Conservation (phyloP, 2,888 invertebrate genomes). For the Cyclophora punctaria region DNA sequence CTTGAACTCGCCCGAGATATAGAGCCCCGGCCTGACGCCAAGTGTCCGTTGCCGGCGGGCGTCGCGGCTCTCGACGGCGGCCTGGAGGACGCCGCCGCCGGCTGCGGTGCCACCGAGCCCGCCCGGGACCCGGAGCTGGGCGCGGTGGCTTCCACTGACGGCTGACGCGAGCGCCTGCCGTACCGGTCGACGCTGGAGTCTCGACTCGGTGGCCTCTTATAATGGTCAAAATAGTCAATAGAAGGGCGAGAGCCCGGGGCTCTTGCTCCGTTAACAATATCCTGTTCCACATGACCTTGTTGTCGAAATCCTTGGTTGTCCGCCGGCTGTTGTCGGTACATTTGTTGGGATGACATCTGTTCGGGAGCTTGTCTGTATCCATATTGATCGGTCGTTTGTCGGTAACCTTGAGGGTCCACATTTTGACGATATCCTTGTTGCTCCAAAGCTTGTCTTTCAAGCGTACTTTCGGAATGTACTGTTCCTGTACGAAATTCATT, state of each 20-base stretch:
- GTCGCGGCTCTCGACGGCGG: constrained; percentile 70
- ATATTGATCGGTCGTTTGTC: constrained; percentile 51
- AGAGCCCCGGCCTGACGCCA: constrained; percentile 77
- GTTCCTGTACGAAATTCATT: constrained; percentile 56
- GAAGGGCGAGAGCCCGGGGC: constrained; percentile 70
- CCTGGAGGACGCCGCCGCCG: constrained; percentile 79
- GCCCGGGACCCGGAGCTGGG: constrained; percentile 77
- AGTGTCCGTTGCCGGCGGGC: constrained; percentile 78
- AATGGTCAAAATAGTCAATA: constrained; percentile 95
- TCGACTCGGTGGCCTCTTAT: constrained; percentile 91
- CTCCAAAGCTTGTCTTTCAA: constrained; percentile 37
- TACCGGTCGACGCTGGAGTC: constrained; percentile 90
- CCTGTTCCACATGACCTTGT: constrained; percentile 55
- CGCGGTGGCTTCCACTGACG: constrained; percentile 82
- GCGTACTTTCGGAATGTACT: constrained; percentile 53
- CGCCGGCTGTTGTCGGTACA: constrained; percentile 32
- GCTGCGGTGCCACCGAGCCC: constrained; percentile 84
- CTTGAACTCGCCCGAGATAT: constrained; percentile 64
- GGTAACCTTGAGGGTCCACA: constrained; percentile 44
- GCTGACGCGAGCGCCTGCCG: constrained; percentile 84
- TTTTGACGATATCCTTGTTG: constrained; percentile 42
- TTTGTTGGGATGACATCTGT: constrained; percentile 39
- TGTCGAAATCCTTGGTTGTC: constrained; percentile 29
- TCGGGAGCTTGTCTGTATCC: constrained; percentile 60
- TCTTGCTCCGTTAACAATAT: constrained; percentile 46